These are phyloP conservation scores for Timema cristinae DNA, from an alignment of 2,888 invertebrate genomes.

Conservation along the genomic window DNA sequence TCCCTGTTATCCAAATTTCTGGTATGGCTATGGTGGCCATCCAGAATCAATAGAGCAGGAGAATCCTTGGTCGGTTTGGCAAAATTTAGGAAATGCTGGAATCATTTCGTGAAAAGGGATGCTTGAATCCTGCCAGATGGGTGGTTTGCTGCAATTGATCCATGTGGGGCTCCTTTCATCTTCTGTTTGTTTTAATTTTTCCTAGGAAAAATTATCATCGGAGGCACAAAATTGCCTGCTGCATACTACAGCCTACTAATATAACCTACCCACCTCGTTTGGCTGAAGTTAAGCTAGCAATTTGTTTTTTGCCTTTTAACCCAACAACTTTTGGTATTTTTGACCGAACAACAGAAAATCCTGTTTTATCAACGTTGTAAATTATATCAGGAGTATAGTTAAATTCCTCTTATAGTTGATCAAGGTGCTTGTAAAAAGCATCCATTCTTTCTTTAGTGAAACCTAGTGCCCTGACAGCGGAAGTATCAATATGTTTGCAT, in stretches of 20 bases:
- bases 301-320: conserved; percentile 20
- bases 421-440: conserved; percentile 19
- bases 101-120: conserved; percentile 8
- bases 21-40: conserved; percentile 17
- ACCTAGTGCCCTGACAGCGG: conserved; percentile 22
- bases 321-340: conserved; percentile 24
- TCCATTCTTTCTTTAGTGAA: conserved; percentile 26
- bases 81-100: conserved; percentile 7
- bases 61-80: conserved; percentile 8
- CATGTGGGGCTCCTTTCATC: conserved; percentile 12
- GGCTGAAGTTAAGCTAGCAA: conserved; percentile 23
- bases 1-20: conserved; percentile 19
- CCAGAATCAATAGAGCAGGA: conserved; percentile 14
- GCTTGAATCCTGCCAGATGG: conserved; percentile 18
- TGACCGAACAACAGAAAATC: conserved; percentile 23
- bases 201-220: conserved; percentile 19
- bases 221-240: conserved; percentile 17
- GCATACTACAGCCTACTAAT: conserved; percentile 20
- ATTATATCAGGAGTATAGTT: conserved; percentile 24
- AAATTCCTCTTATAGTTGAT: conserved; percentile 21
- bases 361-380: conserved; percentile 23
- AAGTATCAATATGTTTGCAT: conserved; percentile 20
- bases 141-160: conserved; percentile 12
- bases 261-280: conserved; percentile 20
- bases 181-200: conserved; percentile 13